These are phyloP conservation scores for Eristalinus sepulchralis DNA, from an alignment of 2,888 invertebrate species.

Conservation along the genomic window DNA sequence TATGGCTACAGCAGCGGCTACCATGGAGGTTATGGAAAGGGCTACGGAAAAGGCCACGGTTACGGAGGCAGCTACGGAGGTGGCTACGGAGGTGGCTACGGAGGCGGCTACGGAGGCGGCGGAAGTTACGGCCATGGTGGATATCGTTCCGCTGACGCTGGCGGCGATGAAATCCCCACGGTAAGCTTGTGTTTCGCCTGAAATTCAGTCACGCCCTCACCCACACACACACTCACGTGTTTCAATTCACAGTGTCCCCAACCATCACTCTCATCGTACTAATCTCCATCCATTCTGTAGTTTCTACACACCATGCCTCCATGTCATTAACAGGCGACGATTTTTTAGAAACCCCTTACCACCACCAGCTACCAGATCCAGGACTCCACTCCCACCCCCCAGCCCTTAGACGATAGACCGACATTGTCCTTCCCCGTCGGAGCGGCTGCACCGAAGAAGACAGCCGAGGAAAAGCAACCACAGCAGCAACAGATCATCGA, in stretches of 20 bases:
- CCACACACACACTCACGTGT: not conserved
- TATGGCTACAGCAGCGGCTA: slow-evolving; percentile 33
- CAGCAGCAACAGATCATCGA: not conserved
- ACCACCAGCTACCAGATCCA: slow-evolving; percentile 39
- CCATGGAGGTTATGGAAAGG: slow-evolving; percentile 37
- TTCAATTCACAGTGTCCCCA: slow-evolving; percentile 65
- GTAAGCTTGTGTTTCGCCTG: slow-evolving; percentile 72
- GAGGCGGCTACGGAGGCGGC: slow-evolving; percentile 26
- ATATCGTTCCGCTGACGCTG: slow-evolving; percentile 76
- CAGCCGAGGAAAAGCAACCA: slow-evolving; percentile 16
- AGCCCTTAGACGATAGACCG: slow-evolving; percentile 42
- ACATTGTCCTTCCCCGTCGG: slow-evolving; percentile 43
- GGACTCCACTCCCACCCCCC: slow-evolving; percentile 42
- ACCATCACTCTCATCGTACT: slow-evolving; percentile 59
- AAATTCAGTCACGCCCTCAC: not conserved
- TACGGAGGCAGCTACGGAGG: slow-evolving; percentile 23
- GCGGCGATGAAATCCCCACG: slow-evolving; percentile 72
- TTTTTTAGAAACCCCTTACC: slow-evolving; percentile 77
- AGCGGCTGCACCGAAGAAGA: slow-evolving; percentile 25
- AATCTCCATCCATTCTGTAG: slow-evolving; percentile 68
- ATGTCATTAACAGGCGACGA: slow-evolving; percentile 80
- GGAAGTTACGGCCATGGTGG: slow-evolving; percentile 66
- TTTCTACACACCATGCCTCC: slow-evolving; percentile 70
- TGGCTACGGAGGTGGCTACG: slow-evolving; percentile 12
- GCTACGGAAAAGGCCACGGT: slow-evolving; percentile 4